These are phyloP conservation scores for Galerucella nymphaeae DNA, from an alignment of 2,888 invertebrate species.

Conservation along the genomic window DNA sequence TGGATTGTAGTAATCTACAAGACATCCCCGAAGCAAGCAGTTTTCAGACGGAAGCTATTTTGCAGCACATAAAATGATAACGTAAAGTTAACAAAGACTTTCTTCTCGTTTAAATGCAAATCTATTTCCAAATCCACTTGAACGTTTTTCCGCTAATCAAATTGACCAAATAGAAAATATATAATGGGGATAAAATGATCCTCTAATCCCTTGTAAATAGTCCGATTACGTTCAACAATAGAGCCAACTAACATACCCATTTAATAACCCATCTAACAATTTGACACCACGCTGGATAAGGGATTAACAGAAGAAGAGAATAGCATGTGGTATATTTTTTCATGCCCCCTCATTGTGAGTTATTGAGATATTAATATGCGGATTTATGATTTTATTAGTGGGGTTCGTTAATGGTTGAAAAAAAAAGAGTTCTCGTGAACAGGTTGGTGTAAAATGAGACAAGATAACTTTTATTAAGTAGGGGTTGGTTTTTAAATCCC, in stretches of 20 bases:
- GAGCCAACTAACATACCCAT: slow-evolving; percentile 40
- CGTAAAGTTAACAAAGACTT: neutral
- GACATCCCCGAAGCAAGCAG: no score
- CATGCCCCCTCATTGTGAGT: slow-evolving; percentile 33
- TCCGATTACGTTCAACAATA: slow-evolving; percentile 43
- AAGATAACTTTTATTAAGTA: slow-evolving; percentile 19
- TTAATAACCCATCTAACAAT: slow-evolving; percentile 46
- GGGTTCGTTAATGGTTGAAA: slow-evolving; percentile 1
- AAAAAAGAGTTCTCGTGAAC: slow-evolving; percentile 18
- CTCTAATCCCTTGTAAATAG: slow-evolving; percentile 46
- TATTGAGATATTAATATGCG: slow-evolving; percentile 43
- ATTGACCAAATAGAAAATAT: slow-evolving; percentile 17
- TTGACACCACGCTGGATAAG: slow-evolving; percentile 45
- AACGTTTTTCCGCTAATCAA: slow-evolving; percentile 20
- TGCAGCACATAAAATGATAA: no score
- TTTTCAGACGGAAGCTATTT: no score
- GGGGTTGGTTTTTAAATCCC: slow-evolving; percentile 18
- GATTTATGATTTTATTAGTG: slow-evolving; percentile 22
- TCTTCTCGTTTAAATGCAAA: slow-evolving; percentile 7
- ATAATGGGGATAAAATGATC: slow-evolving; percentile 22
- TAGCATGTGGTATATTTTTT: slow-evolving; percentile 44
- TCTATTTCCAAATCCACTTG: slow-evolving; percentile 5
- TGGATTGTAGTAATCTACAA: no score
- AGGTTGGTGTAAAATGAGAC: slow-evolving; percentile 34
- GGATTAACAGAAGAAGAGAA: slow-evolving; percentile 33